A percentile compares a stretch with the other conserved stretches of the same genome.
Conservation (phyloP, 2,797 vertebrate species). For the Catostomus latipinnis region DNA sequence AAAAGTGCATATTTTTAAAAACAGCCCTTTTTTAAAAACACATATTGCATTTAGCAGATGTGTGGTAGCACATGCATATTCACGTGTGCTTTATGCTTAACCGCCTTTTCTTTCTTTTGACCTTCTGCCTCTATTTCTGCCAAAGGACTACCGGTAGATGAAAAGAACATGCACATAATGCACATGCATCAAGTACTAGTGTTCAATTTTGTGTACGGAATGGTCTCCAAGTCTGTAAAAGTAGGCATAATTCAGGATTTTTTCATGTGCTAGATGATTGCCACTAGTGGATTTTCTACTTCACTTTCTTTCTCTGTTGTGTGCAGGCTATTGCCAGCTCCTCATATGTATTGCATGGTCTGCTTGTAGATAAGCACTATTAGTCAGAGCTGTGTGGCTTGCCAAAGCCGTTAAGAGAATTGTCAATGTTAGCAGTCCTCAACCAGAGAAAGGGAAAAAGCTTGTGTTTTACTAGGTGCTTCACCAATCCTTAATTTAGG, state of each 20-base stretch:
- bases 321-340: slow-evolving; percentile 53
- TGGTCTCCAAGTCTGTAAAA: slow-evolving; percentile 61
- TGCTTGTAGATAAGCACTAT: slow-evolving; percentile 75
- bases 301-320: slow-evolving; percentile 24
- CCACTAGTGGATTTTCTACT: slow-evolving; percentile 56
- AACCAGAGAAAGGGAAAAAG: slow-evolving; percentile 70
- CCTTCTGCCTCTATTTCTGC: slow-evolving; percentile 51
- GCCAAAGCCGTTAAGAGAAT: slow-evolving; percentile 67
- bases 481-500: slow-evolving; percentile 70
- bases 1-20: slow-evolving; percentile 72
- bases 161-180: slow-evolving; percentile 44
- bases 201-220: slow-evolving; percentile 63
- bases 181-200: slow-evolving; percentile 53
- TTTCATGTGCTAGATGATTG: slow-evolving; percentile 65
- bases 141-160: slow-evolving; percentile 55
- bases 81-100: slow-evolving; percentile 51
- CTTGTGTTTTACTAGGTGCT: slow-evolving; percentile 71
- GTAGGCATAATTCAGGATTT: slow-evolving; percentile 54
- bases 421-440: slow-evolving; percentile 67
- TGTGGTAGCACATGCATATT: slow-evolving; percentile 67
- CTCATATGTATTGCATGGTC: slow-evolving; percentile 61
- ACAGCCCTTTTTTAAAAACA: background rate
- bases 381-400: slow-evolving; percentile 67
- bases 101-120: slow-evolving; percentile 53
- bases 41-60: slow-evolving; percentile 51